Evolutionary conservation across 2,113 vertebrate species (phyloP).

Genomic region (Hymenochirus boettgeri): DNA sequence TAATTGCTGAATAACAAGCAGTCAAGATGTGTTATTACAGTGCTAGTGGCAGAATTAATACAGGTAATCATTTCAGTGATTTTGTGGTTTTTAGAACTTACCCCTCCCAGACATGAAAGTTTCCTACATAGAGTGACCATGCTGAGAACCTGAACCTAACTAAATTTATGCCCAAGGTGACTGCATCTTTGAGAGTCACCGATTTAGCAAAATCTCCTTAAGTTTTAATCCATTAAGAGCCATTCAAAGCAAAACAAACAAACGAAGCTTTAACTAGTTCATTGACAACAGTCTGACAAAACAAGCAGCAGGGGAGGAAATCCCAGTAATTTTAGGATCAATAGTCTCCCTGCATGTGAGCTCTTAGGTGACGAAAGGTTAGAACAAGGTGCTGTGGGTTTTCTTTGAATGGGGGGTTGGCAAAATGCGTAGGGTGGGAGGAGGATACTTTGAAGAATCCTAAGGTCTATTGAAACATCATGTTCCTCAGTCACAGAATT

Average conservation of each 20-base stretch:
- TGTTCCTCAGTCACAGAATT: background rate
- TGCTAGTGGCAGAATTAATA: too few species aligned
- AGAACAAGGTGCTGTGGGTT: conserved; percentile 44
- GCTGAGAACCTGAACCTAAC: conserved; percentile 14
- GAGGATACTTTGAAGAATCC: conserved; percentile 12
- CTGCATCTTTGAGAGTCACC: conserved; percentile 65
- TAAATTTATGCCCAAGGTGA: conserved; percentile 30
- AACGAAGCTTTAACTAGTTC: conserved; percentile 78
- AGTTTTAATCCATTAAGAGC: conserved; percentile 75
- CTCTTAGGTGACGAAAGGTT: conserved; percentile 67
- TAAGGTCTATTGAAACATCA: background rate
- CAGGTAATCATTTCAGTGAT: background rate
- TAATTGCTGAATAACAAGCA: too few species aligned
- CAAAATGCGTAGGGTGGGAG: conserved; percentile 26
- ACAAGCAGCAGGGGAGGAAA: conserved; percentile 65
- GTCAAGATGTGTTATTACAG: too few species aligned
- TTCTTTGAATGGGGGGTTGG: conserved; percentile 1
- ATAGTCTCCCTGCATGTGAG: conserved; percentile 57
- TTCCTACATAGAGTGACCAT: conserved; percentile 10
- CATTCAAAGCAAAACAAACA: conserved; percentile 80
- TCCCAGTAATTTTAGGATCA: conserved; percentile 72
- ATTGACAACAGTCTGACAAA: conserved; percentile 70
- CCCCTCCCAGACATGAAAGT: background rate
- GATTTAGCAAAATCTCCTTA: conserved; percentile 67
- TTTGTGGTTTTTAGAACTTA: background rate